A percentile compares a stretch with the other conserved stretches of the same genome.
Evolutionary conservation across 1,140 invertebrate genomes (phyloP).

Genomic region (Armadillidium nasatum): DNA sequence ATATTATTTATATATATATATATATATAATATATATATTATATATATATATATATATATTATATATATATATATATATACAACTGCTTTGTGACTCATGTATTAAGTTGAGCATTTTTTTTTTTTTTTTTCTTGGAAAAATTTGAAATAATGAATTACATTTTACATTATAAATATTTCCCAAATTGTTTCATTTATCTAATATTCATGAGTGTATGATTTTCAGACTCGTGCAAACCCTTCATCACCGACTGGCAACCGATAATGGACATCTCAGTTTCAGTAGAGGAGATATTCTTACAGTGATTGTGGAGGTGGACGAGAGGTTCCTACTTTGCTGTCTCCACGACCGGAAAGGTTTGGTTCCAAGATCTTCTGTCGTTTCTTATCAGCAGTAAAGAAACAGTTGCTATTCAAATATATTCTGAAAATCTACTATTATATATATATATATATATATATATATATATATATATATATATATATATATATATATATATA

Average conservation of each 20-base stretch:
- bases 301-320: constrained; percentile 69
- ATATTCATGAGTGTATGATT: too few relatives aligned
- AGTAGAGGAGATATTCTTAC: constrained; percentile 68
- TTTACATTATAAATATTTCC: background rate
- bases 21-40: too few relatives aligned
- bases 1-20: too few relatives aligned
- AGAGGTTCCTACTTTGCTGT: constrained; percentile 69
- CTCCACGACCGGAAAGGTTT: constrained; percentile 70
- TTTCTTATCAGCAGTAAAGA: constrained; percentile 59
- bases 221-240: constrained; percentile 67
- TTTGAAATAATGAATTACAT: background rate
- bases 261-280: constrained; percentile 71
- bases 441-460: constrained; percentile 4
- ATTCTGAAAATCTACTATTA: background rate
- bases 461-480: background rate
- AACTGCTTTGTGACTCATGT: too few relatives aligned
- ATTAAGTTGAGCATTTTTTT: too few relatives aligned
- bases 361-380: constrained; percentile 66
- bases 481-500: too few relatives aligned
- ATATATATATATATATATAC: too few relatives aligned
- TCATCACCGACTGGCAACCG: constrained; percentile 65
- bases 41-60: too few relatives aligned
- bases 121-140: too few relatives aligned
- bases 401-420: constrained; percentile 9
- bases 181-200: background rate